Base-by-base conservation (phyloP, 2,888 invertebrate genomes). In the Rhimphoctona megacephalus region DNA sequence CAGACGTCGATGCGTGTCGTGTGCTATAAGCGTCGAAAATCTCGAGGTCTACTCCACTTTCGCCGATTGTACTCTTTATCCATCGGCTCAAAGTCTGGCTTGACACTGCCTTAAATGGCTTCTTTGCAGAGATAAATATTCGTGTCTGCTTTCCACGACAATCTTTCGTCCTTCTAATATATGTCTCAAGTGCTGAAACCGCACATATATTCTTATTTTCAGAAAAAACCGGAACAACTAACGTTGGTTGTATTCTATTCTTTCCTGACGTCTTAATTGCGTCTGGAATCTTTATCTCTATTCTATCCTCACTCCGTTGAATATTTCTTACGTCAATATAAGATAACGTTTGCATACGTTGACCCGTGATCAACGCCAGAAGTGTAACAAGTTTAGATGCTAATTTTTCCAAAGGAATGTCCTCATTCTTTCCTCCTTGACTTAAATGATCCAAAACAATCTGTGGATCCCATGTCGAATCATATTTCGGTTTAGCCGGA, bases 21-120 rank as follows among this genome's bases (percentile, higher is more conserved):
- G 66, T 66, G 66, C 66, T 77, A 43, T 77, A 64, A 39, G 66
- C 77, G 36, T 33, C 49, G 49, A 67, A 78, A n/a, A 67, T 36
- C 2, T 52, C 36, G n/a, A 52, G 36, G 22, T 78, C 67, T 17
- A 78, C 33, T n/a, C 17, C 36, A 22, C 43, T 52, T 14, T 36
- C 22, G 4, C 43, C 39, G 2, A 61, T 19, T n/a, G 54, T 54
- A 39, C 36, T 57, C 25, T 74, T 74, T 2, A 74, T 57, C 57
- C 74, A 74, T 22, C 57, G 57, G 39, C 73, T 46, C 30, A n/a
- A n/a, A 49, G 72, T 52, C 52, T 49, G 72, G 46, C 49, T 25
- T 8, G 49, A 25, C 54, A 33, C 36, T n/a, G 33, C 14, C 43
- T 72, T 52, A 52, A 52, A 36, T 4, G 73, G 54, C 54, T 54